Evolutionary conservation across 2,888 invertebrate genomes (phyloP).

Genomic region (Euphydryas editha): DNA sequence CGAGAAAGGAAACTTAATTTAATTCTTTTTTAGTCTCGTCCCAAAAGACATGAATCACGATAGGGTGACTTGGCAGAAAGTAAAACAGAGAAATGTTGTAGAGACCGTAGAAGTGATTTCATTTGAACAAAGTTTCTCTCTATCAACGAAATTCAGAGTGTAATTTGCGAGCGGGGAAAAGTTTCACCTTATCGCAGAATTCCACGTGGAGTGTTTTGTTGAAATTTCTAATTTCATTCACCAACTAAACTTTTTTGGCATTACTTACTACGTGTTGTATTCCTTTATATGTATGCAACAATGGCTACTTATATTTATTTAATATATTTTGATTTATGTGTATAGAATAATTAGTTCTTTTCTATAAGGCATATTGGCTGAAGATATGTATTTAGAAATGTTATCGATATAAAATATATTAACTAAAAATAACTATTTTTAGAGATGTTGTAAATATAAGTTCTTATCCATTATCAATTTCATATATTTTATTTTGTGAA

Average conservation of each 20-base stretch:
- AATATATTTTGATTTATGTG: neutral
- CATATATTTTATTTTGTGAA: neutral
- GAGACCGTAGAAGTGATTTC: constrained; percentile 74
- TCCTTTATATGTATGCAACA: neutral
- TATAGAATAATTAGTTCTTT: neutral
- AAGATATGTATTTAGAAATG: neutral
- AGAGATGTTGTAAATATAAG: neutral
- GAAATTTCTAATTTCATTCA: constrained; percentile 72
- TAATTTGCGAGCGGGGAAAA: constrained; percentile 79
- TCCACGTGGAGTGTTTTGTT: constrained; percentile 80
- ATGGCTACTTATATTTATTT: neutral
- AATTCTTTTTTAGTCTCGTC: constrained; percentile 50
- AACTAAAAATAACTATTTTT: neutral
- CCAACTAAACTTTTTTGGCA: constrained; percentile 42
- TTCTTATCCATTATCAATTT: neutral
- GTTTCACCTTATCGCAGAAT: constrained; percentile 79
- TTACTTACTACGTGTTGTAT: constrained; percentile 28
- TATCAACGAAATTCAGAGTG: constrained; percentile 77
- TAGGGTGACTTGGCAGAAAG: constrained; percentile 62
- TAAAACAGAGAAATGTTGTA: constrained; percentile 67
- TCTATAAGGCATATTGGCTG: neutral
- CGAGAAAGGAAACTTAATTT: constrained; percentile 47
- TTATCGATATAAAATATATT: neutral
- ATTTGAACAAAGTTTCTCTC: constrained; percentile 77
- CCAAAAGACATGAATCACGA: constrained; percentile 56